phyloP scores from a whole-genome alignment of 2,113 vertebrate genomes.

The Vireo altiloquus region DNA sequence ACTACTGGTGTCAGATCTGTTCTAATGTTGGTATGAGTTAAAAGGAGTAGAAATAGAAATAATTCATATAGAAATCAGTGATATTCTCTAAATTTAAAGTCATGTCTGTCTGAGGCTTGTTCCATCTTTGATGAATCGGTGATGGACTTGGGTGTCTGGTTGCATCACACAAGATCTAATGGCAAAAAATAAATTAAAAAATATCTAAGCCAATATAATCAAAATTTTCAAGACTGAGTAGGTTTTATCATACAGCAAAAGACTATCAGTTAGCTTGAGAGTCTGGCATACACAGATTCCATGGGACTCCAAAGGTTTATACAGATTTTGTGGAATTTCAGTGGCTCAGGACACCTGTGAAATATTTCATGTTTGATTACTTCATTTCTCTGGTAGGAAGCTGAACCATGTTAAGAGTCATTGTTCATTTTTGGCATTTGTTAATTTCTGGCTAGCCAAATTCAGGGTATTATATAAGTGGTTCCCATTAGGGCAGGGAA shows the following conservation, averaged over 20 bases:
- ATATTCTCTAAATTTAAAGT: neutral
- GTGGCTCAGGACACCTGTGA: neutral
- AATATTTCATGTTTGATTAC: neutral
- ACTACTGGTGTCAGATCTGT: neutral
- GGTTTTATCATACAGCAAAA: neutral
- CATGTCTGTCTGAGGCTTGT: neutral
- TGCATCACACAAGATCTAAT: neutral
- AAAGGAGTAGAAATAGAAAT: neutral
- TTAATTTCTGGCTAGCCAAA: neutral
- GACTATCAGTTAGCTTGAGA: neutral
- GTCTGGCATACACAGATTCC: neutral
- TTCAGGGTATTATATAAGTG: neutral
- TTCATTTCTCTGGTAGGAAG: neutral
- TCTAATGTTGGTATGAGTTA: neutral
- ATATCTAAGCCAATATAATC: neutral
- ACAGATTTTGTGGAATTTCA: neutral
- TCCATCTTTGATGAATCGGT: neutral
- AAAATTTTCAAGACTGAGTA: neutral
- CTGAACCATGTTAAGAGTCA: neutral
- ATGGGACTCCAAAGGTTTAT: neutral
- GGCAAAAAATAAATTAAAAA: neutral
- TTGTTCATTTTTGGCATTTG: neutral
- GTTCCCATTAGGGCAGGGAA: neutral
- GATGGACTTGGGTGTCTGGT: neutral
- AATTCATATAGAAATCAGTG: neutral